A percentile compares a stretch with the other conserved stretches of the same genome.
Conservation (phyloP, 2,888 invertebrate species). For the Xanthia togata region DNA sequence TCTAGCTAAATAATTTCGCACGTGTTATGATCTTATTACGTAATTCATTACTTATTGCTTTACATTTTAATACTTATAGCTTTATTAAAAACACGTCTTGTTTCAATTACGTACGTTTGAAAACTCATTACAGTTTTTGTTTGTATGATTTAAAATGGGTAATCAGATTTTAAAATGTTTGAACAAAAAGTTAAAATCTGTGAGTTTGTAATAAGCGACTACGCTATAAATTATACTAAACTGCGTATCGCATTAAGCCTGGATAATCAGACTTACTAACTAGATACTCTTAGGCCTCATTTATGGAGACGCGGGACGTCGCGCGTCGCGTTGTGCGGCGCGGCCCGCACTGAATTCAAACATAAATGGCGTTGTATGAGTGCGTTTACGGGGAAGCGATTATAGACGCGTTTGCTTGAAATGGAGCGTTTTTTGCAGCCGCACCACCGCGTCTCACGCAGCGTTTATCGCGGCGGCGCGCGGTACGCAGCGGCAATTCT, state of each 20-base stretch:
- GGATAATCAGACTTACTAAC: neutral
- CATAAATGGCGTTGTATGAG: no score
- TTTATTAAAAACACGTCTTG: slow-evolving; percentile 7
- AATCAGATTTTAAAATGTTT: neutral
- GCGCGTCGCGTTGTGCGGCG: no score
- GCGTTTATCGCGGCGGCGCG: no score
- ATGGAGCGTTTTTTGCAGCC: no score
- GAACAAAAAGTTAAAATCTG: neutral
- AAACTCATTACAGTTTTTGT: neutral
- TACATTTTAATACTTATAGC: neutral
- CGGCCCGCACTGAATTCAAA: no score
- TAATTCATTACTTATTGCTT: neutral
- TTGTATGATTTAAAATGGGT: neutral
- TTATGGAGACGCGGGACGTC: no score
- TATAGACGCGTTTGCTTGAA: no score
- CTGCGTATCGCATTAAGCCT: neutral
- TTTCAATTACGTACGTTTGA: neutral
- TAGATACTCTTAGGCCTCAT: no score
- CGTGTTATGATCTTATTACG: neutral
- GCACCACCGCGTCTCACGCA: no score
- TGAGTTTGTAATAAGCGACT: neutral
- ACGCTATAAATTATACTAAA: neutral
- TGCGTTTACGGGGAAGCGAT: no score
- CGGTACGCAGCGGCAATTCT: no score
- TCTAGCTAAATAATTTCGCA: neutral